Base-by-base conservation (phyloP, 2,888 invertebrate species). In the Zonitis immaculata region DNA sequence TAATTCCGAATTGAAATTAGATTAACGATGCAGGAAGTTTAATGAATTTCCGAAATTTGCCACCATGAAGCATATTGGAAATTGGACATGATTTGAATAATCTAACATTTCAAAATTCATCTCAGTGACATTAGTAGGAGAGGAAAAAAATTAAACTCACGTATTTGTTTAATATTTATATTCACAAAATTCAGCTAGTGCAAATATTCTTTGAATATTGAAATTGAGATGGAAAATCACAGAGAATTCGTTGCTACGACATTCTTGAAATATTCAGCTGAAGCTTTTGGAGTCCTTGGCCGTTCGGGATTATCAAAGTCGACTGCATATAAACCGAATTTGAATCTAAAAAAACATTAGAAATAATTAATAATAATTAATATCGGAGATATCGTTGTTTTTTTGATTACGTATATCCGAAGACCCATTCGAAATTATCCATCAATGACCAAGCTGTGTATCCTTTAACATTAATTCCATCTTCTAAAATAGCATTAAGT, bases 261-360 rank as follows among this genome's bases (percentile, higher is more conserved):
- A 46, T 80, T 72, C 61, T 79, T 80, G 70, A 80, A 83, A 62
- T 81, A 78, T 39, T 72, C 65, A 0, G 80, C 80, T 0, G 89
- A 89, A 43, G 79, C 78, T 68, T 88, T 86, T 0, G 85, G 80
- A 0, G 79, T 83, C 59, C 89, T 78, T 1, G 80, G 78, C 56
- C 82, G 80, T 0, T 79, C 75, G 0, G 80, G 77, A 61, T 80
- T 81, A 2, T 75, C 69, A 67, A 86, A 87, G 68, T 90, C 82
- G 0, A 89, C 86, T 62, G 81, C 77, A 62, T 84, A 85, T 0
- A 90, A 63, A 5, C 90, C 90, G 71, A 86, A 89, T 67, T 79
- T 81, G 59, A 80, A 78, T n/a, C 86, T n/a, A 6, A 22, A 44
- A 9, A 25, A 44, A 25, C 30, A 8, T n/a, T n/a, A 45, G 14